Percentiles rank a stretch among this genome's conserved stretches.
phyloP scores from a whole-genome alignment of 2,113 vertebrate species.

The Bagarius yarrelli region DNA sequence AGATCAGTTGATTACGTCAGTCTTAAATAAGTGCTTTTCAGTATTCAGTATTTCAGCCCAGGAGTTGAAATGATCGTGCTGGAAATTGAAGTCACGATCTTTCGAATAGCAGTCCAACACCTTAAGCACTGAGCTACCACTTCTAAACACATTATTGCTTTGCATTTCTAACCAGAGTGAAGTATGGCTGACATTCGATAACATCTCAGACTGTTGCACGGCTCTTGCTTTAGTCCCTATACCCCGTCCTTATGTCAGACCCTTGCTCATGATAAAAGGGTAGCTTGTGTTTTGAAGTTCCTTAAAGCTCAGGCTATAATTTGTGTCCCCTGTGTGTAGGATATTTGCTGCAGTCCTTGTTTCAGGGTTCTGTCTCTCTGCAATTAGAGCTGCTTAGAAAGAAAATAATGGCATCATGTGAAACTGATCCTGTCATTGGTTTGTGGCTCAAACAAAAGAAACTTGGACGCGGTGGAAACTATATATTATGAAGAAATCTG shows the following conservation, averaged over 20 bases:
- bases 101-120: too few species aligned
- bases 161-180: neutral
- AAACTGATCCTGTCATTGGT: constrained; percentile 24
- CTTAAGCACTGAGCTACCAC: too few species aligned
- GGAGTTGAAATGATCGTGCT: too few species aligned
- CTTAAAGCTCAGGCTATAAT: constrained; percentile 12
- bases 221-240: neutral
- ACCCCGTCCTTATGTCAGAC: neutral
- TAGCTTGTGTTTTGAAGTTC: constrained; percentile 44
- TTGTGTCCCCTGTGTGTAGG: constrained; percentile 1
- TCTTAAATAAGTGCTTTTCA: neutral
- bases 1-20: neutral
- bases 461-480: neutral
- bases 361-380: constrained; percentile 10
- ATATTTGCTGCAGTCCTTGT: constrained; percentile 26
- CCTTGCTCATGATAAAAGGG: constrained; percentile 38
- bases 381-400: constrained; percentile 20
- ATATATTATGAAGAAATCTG: constrained; percentile 1
- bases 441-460: constrained; percentile 4
- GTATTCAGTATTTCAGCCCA: neutral
- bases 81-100: too few species aligned
- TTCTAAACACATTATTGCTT: too few species aligned
- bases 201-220: neutral
- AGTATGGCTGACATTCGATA: neutral
- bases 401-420: constrained; percentile 30